Evolutionary conservation across 2,888 invertebrate genomes (phyloP).

Genomic region (Anthrax anthrax): DNA sequence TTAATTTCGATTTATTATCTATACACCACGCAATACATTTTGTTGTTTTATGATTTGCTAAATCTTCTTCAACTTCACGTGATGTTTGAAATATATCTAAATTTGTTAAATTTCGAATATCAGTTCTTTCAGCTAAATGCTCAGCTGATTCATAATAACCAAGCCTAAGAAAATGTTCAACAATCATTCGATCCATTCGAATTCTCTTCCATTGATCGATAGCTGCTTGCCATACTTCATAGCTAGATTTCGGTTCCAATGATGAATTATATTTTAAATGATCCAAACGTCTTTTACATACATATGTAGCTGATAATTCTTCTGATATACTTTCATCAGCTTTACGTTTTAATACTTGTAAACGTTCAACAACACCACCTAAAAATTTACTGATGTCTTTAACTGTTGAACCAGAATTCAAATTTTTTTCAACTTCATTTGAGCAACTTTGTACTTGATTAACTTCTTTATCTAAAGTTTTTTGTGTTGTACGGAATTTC

Average conservation of each 20-base stretch:
- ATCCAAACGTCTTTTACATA: conserved; percentile 83
- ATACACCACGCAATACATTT: conserved; percentile 92
- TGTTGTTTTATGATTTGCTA: conserved; percentile 65
- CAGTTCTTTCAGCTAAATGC: conserved; percentile 66
- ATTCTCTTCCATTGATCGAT: conserved; percentile 36
- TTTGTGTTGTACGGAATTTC: conserved; percentile 89
- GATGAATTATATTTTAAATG: conserved; percentile 50
- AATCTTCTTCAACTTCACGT: conserved; percentile 73
- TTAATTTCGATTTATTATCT: conserved; percentile 87
- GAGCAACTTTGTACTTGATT: conserved; percentile 73
- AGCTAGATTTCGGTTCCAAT: conserved; percentile 18
- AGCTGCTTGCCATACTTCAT: conserved; percentile 28
- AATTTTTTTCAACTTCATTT: conserved; percentile 43
- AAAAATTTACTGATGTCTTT: conserved; percentile 67
- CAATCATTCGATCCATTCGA: conserved; percentile 86
- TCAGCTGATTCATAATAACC: conserved; percentile 93
- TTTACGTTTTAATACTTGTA: conserved; percentile 82
- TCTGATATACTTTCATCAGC: conserved; percentile 88
- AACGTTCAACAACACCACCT: conserved; percentile 78
- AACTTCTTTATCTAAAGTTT: conserved; percentile 82
- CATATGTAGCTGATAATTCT: conserved; percentile 77
- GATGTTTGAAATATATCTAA: conserved; percentile 77
- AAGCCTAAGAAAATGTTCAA: conserved; percentile 87
- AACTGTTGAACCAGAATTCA: conserved; percentile 27
- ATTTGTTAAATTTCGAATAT: conserved; percentile 78